Conservation (phyloP, 2,888 invertebrate species). For the Crossocerus cetratus region DNA sequence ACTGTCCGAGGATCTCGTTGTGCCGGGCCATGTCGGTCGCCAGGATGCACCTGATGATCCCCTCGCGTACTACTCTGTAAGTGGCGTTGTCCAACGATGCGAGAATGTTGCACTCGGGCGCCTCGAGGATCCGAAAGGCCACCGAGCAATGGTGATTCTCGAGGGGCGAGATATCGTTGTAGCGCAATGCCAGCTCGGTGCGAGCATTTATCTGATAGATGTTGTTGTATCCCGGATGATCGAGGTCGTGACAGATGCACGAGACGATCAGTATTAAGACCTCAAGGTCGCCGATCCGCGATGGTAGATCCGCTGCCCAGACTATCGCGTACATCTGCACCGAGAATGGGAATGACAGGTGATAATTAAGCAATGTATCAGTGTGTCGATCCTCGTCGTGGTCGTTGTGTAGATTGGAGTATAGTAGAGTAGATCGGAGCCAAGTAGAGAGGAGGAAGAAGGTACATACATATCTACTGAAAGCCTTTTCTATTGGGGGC, state of each 20-base stretch:
- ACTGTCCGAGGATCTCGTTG: conserved; percentile 86
- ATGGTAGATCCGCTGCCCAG: conserved; percentile 84
- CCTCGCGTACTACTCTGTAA: conserved; percentile 84
- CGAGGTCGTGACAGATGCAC: conserved; percentile 89
- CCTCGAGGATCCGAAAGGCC: conserved; percentile 87
- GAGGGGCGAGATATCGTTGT: conserved; percentile 91
- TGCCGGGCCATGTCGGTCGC: conserved; percentile 90
- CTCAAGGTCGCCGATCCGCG: conserved; percentile 86
- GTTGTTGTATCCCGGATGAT: conserved; percentile 88
- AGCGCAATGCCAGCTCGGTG: conserved; percentile 89
- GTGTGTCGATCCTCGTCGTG: too few species aligned
- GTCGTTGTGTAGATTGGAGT: conserved; percentile 13
- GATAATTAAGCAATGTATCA: background rate
- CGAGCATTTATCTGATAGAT: conserved; percentile 90
- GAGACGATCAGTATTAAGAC: conserved; percentile 87
- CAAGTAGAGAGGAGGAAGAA: background rate
- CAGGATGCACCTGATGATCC: conserved; percentile 87
- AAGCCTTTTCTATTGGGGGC: too few species aligned
- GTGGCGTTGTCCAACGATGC: conserved; percentile 82
- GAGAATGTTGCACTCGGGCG: conserved; percentile 89
- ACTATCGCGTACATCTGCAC: conserved; percentile 89
- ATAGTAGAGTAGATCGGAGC: background rate
- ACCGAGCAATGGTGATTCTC: conserved; percentile 93
- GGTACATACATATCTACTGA: too few species aligned
- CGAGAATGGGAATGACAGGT: background rate